Evolutionary conservation across 1,140 invertebrate genomes (phyloP), one percentile per base, ranked within the genome.

Genomic region (Aricia agestis): DNA sequence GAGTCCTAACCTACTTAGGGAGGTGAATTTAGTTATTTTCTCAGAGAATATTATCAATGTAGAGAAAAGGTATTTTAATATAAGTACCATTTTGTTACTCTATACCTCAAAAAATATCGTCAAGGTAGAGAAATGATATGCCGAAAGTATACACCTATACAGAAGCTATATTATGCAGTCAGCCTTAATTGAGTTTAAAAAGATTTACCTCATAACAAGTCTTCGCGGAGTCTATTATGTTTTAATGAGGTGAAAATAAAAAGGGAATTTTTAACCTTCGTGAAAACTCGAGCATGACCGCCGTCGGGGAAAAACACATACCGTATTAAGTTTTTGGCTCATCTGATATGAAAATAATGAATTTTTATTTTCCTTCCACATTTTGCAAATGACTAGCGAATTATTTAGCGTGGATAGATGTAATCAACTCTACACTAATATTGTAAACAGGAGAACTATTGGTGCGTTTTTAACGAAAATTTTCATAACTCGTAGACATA

Each of bases 181-280:
- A 9, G 45, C 45, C 11, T 52, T 52, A 52, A 52, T 13, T 52
- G 45, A 52, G 45, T 52, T 52, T 52, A 52, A 52, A 52, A 52
- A 15, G 13, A 13, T 52, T 52, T 13, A 11, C 45, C 13, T 9
- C 11, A 52, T 4, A 52, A 52, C 45, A 52, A 52, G 45, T 52
- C 45, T 52, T 52, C 45, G 45, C 45, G 45, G 45, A 52, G 45
- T 52, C 45, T 52, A 52, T 52, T 52, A 52, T 52, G 45, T 15
- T 52, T 15, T 52, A 52, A 52, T 52, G 45, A 52, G 45, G 45
- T 52, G 45, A 52, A 52, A 52, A 52, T 52, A 52, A 52, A 52
- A 52, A 52, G 13, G 45, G 45, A 52, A 52, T 52, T 52, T 52
- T 52, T 15, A 52, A 52, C 45, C 45, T 52, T 52, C 45, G 9